A percentile compares a stretch with the other conserved stretches of the same genome.
phyloP scores from a whole-genome alignment of 2,888 invertebrate genomes.

The Lydus trimaculatus region DNA sequence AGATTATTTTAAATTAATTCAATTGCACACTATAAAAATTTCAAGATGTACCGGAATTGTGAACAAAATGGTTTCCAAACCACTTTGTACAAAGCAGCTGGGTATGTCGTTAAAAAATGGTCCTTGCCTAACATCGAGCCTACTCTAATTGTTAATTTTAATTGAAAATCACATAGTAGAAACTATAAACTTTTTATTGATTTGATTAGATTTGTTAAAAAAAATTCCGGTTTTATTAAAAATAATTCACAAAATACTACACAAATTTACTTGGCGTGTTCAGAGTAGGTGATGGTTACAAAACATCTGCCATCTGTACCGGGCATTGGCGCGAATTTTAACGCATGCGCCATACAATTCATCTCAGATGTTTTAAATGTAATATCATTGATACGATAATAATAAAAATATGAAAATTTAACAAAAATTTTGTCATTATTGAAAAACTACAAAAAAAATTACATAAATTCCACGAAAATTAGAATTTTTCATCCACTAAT shows the following conservation, averaged over 20 bases:
- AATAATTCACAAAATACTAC: constrained; percentile 44
- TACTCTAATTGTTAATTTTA: constrained; percentile 39
- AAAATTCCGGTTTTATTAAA: constrained; percentile 38
- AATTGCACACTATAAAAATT: constrained; percentile 25
- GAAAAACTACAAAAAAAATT: neutral
- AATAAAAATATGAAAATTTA: constrained; percentile 21
- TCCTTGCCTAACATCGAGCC: constrained; percentile 47
- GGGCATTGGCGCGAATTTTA: constrained; percentile 61
- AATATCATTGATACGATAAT: constrained; percentile 30
- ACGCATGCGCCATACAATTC: constrained; percentile 50
- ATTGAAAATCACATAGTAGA: constrained; percentile 38
- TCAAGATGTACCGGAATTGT: constrained; percentile 54
- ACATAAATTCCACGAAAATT: neutral
- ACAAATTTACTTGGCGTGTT: constrained; percentile 50
- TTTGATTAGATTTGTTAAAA: constrained; percentile 29
- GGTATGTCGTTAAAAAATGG: constrained; percentile 44
- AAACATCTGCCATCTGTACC: constrained; percentile 64
- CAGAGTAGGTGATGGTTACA: constrained; percentile 55
- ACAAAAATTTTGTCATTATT: neutral
- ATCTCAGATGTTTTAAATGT: constrained; percentile 26
- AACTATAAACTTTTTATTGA: constrained; percentile 37
- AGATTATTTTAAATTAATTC: constrained; percentile 13
- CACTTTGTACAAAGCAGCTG: constrained; percentile 54
- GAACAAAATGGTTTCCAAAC: constrained; percentile 61
- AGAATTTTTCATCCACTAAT: neutral